Conservation (phyloP, 2,797 vertebrate genomes). For the Ctenopoma kingsleyae region DNA sequence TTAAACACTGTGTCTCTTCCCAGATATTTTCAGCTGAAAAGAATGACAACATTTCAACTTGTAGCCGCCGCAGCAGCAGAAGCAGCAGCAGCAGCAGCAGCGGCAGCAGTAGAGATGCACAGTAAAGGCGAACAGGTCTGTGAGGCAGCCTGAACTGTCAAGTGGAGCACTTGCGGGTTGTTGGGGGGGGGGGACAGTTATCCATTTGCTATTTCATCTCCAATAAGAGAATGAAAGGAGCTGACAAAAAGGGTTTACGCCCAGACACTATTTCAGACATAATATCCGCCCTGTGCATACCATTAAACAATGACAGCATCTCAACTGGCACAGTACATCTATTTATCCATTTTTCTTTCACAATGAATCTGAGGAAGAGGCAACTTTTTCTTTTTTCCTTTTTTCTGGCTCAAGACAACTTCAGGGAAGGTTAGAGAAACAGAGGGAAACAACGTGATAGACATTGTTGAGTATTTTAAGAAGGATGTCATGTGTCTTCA, state of each 20-base stretch:
- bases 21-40: constrained; percentile 56
- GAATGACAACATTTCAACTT: constrained; percentile 67
- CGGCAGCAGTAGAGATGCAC: constrained; percentile 34
- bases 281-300: constrained; percentile 87
- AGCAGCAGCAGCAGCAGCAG: constrained; percentile 12
- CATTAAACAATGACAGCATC: constrained; percentile 84
- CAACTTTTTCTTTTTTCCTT: constrained; percentile 45
- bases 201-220: constrained; percentile 78
- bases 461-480: constrained; percentile 64
- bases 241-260: constrained; percentile 88
- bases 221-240: constrained; percentile 83
- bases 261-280: constrained; percentile 89
- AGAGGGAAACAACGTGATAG: constrained; percentile 57
- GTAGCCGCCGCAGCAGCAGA: constrained; percentile 16
- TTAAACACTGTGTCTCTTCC: constrained; percentile 37
- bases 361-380: constrained; percentile 80
- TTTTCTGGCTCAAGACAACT: constrained; percentile 68
- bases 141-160: constrained; percentile 48
- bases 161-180: constrained; percentile 8
- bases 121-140: constrained; percentile 50
- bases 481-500: constrained; percentile 57
- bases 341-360: constrained; percentile 75
- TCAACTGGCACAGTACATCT: constrained; percentile 75
- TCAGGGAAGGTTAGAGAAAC: constrained; percentile 71
- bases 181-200: constrained; percentile 34